Percentiles rank a stretch among this genome's conserved stretches.
These are phyloP conservation scores for Protula sp. DNA, from an alignment of 2,888 invertebrate genomes.

Conservation along the genomic window DNA sequence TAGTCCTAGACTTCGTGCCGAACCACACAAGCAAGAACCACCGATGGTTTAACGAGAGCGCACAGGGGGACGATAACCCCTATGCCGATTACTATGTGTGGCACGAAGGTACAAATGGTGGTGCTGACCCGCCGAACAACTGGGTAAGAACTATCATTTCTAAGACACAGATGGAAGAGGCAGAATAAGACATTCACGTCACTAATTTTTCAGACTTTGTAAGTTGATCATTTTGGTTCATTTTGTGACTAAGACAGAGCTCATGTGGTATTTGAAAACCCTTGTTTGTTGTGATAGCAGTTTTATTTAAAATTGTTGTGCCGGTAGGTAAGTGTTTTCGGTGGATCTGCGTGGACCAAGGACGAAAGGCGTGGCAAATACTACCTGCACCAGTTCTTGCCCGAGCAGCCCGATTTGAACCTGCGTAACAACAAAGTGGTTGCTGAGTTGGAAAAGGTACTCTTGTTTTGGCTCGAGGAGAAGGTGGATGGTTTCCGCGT, in stretches of 20 bases:
- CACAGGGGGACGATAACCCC: neutral
- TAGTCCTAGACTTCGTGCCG: slow-evolving; percentile 73
- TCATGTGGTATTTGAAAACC: no score
- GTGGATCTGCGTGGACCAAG: slow-evolving; percentile 36
- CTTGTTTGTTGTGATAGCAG: no score
- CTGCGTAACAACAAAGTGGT: slow-evolving; percentile 35
- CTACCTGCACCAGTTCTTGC: slow-evolving; percentile 37
- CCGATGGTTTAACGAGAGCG: slow-evolving; percentile 63
- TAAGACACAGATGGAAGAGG: no score
- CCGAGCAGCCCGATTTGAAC: slow-evolving; percentile 46
- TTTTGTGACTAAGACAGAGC: no score
- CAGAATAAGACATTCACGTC: no score
- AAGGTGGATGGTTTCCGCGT: slow-evolving; percentile 87
- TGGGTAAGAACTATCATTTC: slow-evolving; percentile 35
- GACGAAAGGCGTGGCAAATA: slow-evolving; percentile 32
- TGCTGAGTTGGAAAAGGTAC: slow-evolving; percentile 29
- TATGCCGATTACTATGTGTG: slow-evolving; percentile 76
- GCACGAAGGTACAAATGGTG: slow-evolving; percentile 44
- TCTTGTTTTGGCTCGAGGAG: slow-evolving; percentile 61
- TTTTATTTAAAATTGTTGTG: no score
- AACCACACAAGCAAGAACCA: slow-evolving; percentile 60
- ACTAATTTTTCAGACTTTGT: no score
- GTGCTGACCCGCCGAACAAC: slow-evolving; percentile 30
- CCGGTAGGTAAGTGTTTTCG: slow-evolving; percentile 35
- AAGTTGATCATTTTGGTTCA: no score